Evolutionary conservation across 2,113 vertebrate species (phyloP).

Genomic region (Poicephalus gulielmi): DNA sequence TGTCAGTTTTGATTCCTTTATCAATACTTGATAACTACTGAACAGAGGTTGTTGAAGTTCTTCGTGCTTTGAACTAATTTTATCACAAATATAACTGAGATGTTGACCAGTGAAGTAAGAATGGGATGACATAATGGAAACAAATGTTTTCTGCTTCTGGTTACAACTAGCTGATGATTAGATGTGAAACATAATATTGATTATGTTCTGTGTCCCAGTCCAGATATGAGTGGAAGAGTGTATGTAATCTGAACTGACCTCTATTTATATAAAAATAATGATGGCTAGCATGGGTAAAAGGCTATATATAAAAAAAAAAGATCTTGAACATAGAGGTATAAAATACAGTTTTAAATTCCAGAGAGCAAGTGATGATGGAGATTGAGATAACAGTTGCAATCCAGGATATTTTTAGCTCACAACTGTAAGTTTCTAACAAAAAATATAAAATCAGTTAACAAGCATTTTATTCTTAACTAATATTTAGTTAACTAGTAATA

Average conservation of each 20-base stretch:
- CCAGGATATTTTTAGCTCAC: neutral
- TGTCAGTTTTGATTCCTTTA: neutral
- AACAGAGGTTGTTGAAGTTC: neutral
- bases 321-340: neutral
- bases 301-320: neutral
- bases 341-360: neutral
- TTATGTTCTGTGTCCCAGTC: neutral
- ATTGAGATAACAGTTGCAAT: neutral
- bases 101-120: neutral
- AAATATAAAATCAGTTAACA: neutral
- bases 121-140: neutral
- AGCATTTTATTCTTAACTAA: neutral
- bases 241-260: neutral
- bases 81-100: neutral
- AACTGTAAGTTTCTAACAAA: neutral
- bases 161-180: neutral
- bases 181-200: neutral
- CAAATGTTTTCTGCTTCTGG: neutral
- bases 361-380: neutral
- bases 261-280: neutral
- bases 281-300: neutral
- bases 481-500: neutral
- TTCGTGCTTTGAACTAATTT: neutral
- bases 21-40: neutral
- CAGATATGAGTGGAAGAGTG: neutral